Conservation (phyloP, 2,797 vertebrate genomes). For the Fratercula arctica region DNA sequence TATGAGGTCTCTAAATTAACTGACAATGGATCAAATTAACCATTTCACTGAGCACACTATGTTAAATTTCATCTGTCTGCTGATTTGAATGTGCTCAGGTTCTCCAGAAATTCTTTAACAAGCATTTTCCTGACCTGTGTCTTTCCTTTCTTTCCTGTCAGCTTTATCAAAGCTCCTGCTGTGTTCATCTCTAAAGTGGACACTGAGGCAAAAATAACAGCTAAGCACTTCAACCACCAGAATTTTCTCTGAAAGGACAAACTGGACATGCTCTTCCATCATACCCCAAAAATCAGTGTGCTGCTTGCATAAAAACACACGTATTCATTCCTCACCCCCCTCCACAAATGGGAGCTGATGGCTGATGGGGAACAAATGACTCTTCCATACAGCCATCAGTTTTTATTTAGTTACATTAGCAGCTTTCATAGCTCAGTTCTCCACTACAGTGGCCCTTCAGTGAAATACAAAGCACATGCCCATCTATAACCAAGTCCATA, state of each 20-base stretch:
- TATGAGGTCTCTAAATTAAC: slow-evolving; percentile 13
- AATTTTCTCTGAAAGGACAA: neutral
- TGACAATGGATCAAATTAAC: slow-evolving; percentile 49
- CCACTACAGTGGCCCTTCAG: neutral
- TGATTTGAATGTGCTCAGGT: slow-evolving; percentile 33
- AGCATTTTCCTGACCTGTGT: slow-evolving; percentile 7
- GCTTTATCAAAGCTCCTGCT: neutral
- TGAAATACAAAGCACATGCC: neutral
- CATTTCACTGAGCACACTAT: slow-evolving; percentile 34
- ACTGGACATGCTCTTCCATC: neutral
- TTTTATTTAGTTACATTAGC: neutral
- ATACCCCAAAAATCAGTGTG: neutral
- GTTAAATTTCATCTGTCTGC: slow-evolving; percentile 20
- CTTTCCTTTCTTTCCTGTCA: neutral
- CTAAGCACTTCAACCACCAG: neutral
- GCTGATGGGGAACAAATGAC: neutral
- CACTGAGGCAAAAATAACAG: neutral
- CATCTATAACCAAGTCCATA: neutral
- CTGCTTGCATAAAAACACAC: neutral
- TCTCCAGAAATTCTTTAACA: slow-evolving; percentile 31
- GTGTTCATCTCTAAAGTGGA: neutral
- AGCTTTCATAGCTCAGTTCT: neutral
- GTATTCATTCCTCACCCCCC: accelerated
- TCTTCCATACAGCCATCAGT: neutral
- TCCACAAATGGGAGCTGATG: neutral